A percentile compares a stretch with the other conserved stretches of the same genome.
Evolutionary conservation across 2,113 vertebrate species (phyloP).

Genomic region (Rynchops niger): DNA sequence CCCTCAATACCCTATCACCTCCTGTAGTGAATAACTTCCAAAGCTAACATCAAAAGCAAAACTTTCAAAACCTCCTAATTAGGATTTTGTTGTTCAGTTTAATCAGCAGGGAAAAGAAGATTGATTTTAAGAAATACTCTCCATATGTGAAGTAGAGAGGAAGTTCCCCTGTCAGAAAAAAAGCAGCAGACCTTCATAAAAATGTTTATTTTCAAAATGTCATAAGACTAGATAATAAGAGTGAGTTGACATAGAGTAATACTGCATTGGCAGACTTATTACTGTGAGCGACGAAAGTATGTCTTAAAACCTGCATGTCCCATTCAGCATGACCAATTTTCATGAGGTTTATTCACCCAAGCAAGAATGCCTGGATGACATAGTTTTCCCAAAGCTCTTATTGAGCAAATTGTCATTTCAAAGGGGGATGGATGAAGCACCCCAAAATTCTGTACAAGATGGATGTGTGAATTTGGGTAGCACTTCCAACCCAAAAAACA

Average conservation of each 20-base stretch:
- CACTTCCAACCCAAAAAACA: not conserved
- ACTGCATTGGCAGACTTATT: not conserved
- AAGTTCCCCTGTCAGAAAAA: not conserved
- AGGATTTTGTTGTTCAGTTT: constrained; percentile 17
- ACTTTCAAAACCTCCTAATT: constrained; percentile 42
- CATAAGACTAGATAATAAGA: not conserved
- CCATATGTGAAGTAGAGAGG: not conserved
- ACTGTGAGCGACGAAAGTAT: not conserved
- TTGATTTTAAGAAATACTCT: not conserved
- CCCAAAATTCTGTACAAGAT: not conserved
- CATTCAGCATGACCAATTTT: not conserved
- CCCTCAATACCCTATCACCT: not conserved
- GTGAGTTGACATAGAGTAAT: not conserved
- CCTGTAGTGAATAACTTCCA: not conserved
- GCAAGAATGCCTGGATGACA: not conserved
- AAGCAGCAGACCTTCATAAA: not conserved
- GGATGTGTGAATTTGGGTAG: not conserved
- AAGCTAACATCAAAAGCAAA: constrained; percentile 10
- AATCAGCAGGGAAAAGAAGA: not conserved
- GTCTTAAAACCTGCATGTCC: not conserved
- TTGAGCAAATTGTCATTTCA: not conserved
- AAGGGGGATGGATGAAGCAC: not conserved
- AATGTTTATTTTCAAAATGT: not conserved
- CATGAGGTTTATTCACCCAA: not conserved
- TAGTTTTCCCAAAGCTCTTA: not conserved